phyloP scores from a whole-genome alignment of 2,797 vertebrate species.

The Eospalax fontanierii region DNA sequence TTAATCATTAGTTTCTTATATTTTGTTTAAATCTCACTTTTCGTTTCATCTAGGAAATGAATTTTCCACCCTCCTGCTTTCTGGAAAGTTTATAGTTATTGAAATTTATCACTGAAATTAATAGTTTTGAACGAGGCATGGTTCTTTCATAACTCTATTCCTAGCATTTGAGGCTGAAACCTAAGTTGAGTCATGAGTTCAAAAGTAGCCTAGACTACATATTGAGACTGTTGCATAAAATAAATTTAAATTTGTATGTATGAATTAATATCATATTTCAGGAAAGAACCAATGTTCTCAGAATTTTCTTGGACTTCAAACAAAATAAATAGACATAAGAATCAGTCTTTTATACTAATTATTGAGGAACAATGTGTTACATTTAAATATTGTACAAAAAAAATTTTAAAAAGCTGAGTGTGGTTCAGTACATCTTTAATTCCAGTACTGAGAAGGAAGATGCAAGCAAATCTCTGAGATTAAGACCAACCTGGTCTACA shows the following conservation, averaged over 20 bases:
- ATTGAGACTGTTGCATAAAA: not conserved
- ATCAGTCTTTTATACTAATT: not conserved
- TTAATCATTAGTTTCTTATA: not conserved
- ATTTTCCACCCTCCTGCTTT: not conserved
- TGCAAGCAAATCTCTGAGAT: too few species aligned
- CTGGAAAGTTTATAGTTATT: not conserved
- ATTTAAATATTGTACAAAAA: too few species aligned
- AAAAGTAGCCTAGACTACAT: not conserved
- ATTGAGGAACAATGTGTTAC: not conserved
- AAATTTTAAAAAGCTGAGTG: too few species aligned
- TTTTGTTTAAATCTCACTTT: not conserved
- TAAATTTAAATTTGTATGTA: too few species aligned
- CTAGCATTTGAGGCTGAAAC: not conserved
- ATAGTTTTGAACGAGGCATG: not conserved
- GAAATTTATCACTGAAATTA: not conserved
- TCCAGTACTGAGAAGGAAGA: too few species aligned
- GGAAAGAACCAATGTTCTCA: not conserved
- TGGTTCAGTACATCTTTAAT: too few species aligned
- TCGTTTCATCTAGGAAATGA: not conserved
- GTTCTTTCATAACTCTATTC: not conserved
- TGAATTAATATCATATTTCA: too few species aligned
- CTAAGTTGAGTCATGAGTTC: not conserved
- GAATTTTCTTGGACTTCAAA: not conserved
- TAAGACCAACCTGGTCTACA: too few species aligned
- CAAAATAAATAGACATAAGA: not conserved